A percentile compares a stretch with the other conserved stretches of the same genome.
Conservation (phyloP, 2,113 vertebrate species). For the Laticauda colubrina region DNA sequence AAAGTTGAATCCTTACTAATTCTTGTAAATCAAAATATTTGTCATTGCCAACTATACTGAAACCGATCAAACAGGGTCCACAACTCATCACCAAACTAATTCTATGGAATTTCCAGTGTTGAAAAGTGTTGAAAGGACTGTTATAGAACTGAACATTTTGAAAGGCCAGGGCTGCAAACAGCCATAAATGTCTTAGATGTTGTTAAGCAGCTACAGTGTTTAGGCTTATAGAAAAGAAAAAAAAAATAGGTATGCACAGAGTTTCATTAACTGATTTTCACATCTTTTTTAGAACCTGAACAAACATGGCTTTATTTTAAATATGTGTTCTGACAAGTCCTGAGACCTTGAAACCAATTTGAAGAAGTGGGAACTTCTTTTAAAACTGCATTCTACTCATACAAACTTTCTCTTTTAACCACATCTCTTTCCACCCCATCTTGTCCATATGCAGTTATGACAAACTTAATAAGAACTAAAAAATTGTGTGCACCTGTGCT, state of each 20-base stretch:
- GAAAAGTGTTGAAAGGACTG: not conserved
- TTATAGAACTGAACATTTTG: not conserved
- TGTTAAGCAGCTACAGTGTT: not conserved
- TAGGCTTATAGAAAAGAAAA: not conserved
- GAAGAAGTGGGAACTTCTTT: not conserved
- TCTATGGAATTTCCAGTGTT: not conserved
- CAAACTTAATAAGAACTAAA: not conserved
- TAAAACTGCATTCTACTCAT: not conserved
- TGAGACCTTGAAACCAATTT: not conserved
- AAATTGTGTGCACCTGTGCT: not conserved
- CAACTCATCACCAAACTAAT: not conserved
- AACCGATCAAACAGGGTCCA: not conserved
- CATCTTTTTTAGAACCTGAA: not conserved
- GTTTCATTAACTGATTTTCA: not conserved
- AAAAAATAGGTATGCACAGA: not conserved
- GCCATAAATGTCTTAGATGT: not conserved
- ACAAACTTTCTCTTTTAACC: not conserved
- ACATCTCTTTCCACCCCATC: not conserved
- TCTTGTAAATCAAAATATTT: not conserved
- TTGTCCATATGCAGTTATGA: not conserved
- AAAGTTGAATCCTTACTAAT: not conserved
- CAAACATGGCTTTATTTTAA: not conserved
- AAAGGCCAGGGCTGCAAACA: not conserved
- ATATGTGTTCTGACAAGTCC: not conserved
- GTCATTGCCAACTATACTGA: not conserved